Percentiles rank a stretch among this genome's conserved stretches.
Evolutionary conservation across 1,140 invertebrate species (phyloP).

Genomic region (Acromyrmex charruanus): DNA sequence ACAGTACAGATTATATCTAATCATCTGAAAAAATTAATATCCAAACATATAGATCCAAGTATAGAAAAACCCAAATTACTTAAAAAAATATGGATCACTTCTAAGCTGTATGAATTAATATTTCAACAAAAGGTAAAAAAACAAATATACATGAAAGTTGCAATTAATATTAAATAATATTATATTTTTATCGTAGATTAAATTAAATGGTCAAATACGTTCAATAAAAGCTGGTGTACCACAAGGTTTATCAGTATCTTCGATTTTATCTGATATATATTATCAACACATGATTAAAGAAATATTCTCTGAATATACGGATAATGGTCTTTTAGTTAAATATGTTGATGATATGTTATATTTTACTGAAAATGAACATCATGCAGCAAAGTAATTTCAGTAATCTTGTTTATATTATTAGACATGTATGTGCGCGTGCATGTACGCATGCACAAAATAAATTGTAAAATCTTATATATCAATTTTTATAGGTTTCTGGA

Average conservation of each 20-base stretch:
- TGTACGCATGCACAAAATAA: neutral
- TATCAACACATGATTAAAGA: conserved; percentile 20
- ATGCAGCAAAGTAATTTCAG: conserved; percentile 39
- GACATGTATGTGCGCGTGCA: neutral
- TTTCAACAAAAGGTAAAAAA: conserved; percentile 50
- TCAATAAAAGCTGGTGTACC: conserved; percentile 42
- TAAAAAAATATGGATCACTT: neutral
- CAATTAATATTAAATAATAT: conserved; percentile 14
- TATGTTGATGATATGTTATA: conserved; percentile 36
- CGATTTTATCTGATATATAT: conserved; percentile 54
- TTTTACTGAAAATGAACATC: neutral
- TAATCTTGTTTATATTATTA: neutral
- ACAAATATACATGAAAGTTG: neutral
- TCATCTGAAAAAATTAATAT: neutral
- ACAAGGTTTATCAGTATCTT: conserved; percentile 11
- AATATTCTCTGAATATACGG: neutral
- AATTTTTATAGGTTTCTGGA: conserved; percentile 53
- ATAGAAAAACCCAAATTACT: neutral
- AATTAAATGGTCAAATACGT: conserved; percentile 14
- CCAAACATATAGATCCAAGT: neutral
- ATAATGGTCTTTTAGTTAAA: conserved; percentile 28
- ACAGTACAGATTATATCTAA: conserved; percentile 10
- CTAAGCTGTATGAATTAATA: conserved; percentile 35
- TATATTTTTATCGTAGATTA: conserved; percentile 25
- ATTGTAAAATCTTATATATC: neutral